These are phyloP conservation scores for Pantherophis vulpinus DNA, from an alignment of 2,797 vertebrate species.

Conservation along the genomic window DNA sequence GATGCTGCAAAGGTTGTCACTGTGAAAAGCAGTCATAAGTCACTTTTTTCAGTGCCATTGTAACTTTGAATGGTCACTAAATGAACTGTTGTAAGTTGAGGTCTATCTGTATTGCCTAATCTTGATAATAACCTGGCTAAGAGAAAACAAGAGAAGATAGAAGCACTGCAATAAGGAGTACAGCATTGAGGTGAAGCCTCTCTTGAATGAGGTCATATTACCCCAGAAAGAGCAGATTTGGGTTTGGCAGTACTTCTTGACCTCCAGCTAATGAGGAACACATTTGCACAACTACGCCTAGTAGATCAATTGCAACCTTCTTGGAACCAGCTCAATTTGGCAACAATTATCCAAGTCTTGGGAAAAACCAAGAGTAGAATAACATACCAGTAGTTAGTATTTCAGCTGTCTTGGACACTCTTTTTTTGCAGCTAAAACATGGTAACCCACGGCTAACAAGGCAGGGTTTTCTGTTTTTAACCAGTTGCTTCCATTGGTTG, in stretches of 20 bases:
- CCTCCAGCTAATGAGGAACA: background rate
- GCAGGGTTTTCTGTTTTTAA: background rate
- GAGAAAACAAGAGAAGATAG: background rate
- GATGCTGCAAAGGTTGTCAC: background rate
- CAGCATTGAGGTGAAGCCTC: background rate
- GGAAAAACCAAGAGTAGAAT: background rate
- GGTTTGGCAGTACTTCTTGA: background rate
- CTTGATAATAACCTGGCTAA: background rate
- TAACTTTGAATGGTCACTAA: background rate
- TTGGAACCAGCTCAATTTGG: background rate
- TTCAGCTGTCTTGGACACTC: background rate
- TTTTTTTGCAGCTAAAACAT: background rate
- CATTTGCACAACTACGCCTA: background rate
- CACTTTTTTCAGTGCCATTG: background rate
- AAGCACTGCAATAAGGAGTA: background rate
- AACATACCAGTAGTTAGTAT: background rate
- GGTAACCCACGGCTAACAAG: background rate
- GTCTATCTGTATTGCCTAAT: background rate
- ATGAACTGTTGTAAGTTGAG: background rate
- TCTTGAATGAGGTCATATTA: background rate
- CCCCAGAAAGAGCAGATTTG: background rate
- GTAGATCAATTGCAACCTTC: background rate
- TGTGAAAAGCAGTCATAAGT: background rate
- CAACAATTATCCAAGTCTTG: background rate
- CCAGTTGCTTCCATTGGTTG: background rate